Evolutionary conservation across 2,888 invertebrate genomes (phyloP).

Genomic region (Dolichomitus sp.): DNA sequence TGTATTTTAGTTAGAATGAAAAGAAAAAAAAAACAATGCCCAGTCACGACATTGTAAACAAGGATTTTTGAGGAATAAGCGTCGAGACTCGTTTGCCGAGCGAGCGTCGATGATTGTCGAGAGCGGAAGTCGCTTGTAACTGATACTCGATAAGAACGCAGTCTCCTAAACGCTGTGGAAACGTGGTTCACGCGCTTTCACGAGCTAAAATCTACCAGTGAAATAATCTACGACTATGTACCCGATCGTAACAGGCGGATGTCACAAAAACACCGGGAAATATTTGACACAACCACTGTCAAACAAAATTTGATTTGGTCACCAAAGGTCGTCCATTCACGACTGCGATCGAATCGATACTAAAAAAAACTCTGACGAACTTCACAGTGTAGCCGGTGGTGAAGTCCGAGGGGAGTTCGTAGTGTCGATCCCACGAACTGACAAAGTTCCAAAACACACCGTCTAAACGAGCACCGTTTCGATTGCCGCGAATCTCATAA

Average conservation of each 20-base stretch:
- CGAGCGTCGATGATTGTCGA: constrained; percentile 34
- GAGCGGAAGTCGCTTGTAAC: constrained; percentile 52
- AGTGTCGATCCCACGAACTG: background rate
- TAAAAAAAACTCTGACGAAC: background rate
- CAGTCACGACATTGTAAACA: background rate
- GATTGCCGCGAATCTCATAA: background rate
- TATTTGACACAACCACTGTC: constrained; percentile 16
- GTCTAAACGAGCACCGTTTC: background rate
- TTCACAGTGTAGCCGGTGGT: constrained; percentile 1
- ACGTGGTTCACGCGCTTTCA: constrained; percentile 44
- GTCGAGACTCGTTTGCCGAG: background rate
- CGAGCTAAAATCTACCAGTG: constrained; percentile 19
- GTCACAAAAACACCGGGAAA: constrained; percentile 41
- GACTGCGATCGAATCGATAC: background rate
- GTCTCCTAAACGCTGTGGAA: constrained; percentile 14
- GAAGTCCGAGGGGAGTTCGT: background rate
- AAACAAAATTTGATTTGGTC: constrained; percentile 1
- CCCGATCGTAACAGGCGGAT: constrained; percentile 49
- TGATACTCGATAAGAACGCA: constrained; percentile 43
- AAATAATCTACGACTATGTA: constrained; percentile 11
- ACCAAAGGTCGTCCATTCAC: background rate
- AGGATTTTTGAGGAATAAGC: background rate
- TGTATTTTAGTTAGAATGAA: background rate
- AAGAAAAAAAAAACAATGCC: too few species aligned
- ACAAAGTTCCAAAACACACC: constrained; percentile 6